Evolutionary conservation across 2,797 vertebrate genomes (phyloP), one percentile per base, ranked within the genome.

Genomic region (Anolis apletophallus): DNA sequence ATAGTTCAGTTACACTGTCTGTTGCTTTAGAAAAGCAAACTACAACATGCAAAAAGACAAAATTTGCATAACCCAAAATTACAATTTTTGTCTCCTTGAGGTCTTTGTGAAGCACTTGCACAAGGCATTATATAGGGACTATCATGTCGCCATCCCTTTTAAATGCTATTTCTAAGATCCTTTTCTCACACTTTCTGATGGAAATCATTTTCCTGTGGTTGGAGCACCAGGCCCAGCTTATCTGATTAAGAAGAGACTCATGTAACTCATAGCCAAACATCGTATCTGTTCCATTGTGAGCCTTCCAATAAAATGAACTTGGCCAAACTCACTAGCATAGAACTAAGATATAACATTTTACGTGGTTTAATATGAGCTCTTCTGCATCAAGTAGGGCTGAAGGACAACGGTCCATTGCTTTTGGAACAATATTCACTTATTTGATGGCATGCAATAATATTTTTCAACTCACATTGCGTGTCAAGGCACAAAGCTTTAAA

Each of bases 41-140:
- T 11, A 68, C 6, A 46, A 19, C 23, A n/a, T 46, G 34, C 52
- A 57, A 13, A 85, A 10, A 68, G 50, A 57, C 75, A 68, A 29
- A 8, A 77, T 78, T 85, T 78, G 83, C 17, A 61, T 69, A 68
- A 85, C 36, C 29, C 50, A 76, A 26, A 84, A 77, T 36, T 23
- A 78, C 55, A 72, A 29, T 59, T 76, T 52, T 46, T 76, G 13
- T 12, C 36, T 76, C 54, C 55, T 59, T 46, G n/a, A 74, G 36
- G 21, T 50, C 54, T 55, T 34, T 72, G 50, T 52, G 21, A 55
- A 84, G n/a, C 55, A 64, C 29, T 52, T 75, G 10, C 36, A 64
- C 64, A 64, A 74, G 6, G 17, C 12, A 6, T 40, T 21, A 32
- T 34, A 11, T 29, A n/a, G 57, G 50, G 55, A 74, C 50, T 59